Evolutionary conservation across 2,113 vertebrate genomes (phyloP).

Genomic region (Rhizomys pruinosus): DNA sequence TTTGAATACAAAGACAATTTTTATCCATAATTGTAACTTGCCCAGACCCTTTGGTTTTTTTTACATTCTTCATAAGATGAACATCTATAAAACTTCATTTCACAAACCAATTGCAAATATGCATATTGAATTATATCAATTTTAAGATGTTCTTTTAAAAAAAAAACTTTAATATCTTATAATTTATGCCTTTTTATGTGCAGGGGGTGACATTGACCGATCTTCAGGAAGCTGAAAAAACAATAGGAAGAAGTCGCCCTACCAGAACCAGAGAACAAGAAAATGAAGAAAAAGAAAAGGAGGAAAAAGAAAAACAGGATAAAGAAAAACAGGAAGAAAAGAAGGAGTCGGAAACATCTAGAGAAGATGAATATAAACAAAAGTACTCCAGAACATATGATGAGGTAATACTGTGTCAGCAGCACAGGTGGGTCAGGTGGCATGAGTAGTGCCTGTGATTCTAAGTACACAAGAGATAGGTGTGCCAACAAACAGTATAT

Average conservation of each 20-base stretch:
- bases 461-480: neutral
- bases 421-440: neutral
- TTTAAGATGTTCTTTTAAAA: constrained; percentile 54
- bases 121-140: neutral
- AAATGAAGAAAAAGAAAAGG: constrained; percentile 95
- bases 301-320: constrained; percentile 95
- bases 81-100: constrained; percentile 18
- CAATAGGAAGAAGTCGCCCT: constrained; percentile 94
- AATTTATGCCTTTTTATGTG: constrained; percentile 52
- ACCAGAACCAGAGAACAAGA: constrained; percentile 94
- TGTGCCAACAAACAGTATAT: neutral
- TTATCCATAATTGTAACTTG: neutral
- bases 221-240: constrained; percentile 99
- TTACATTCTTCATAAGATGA: constrained; percentile 37
- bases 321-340: constrained; percentile 97
- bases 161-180: constrained; percentile 14
- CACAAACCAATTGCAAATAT: constrained; percentile 44
- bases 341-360: constrained; percentile 92
- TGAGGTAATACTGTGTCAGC: constrained; percentile 88
- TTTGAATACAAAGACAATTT: constrained; percentile 7
- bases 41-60: neutral
- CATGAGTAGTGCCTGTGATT: constrained; percentile 30
- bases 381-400: constrained; percentile 93
- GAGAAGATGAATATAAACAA: constrained; percentile 96
- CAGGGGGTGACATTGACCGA: constrained; percentile 98